These are phyloP conservation scores for Villa cingulata DNA, from an alignment of 2,888 invertebrate species.

Conservation along the genomic window DNA sequence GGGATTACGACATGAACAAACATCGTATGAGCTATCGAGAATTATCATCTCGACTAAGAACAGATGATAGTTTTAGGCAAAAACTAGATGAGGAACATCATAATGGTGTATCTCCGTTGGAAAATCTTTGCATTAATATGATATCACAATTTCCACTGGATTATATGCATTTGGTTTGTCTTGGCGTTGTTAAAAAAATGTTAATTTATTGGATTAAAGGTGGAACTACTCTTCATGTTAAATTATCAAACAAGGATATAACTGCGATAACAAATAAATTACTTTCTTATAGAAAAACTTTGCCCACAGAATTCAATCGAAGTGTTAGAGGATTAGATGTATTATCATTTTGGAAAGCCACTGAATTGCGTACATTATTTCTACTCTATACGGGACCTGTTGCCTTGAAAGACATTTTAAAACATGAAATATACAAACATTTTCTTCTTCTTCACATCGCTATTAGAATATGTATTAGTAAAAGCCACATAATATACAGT, in stretches of 20 bases:
- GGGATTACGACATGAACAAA: not conserved
- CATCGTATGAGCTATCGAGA: not conserved
- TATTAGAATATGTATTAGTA: not conserved
- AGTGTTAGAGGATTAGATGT: constrained; percentile 3
- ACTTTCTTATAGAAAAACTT: not conserved
- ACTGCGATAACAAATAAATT: constrained; percentile 2
- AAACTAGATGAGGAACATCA: constrained; percentile 3
- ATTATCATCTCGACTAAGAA: not conserved
- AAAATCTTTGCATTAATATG: constrained; percentile 4
- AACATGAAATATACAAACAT: not conserved
- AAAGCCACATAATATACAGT: not conserved
- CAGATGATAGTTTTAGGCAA: not conserved
- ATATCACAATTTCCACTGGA: constrained; percentile 5
- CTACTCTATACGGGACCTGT: constrained; percentile 4
- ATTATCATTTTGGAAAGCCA: constrained; percentile 6
- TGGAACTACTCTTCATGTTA: not conserved
- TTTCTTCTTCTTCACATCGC: not conserved
- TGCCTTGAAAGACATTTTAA: constrained; percentile 1
- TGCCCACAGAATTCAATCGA: constrained; percentile 5
- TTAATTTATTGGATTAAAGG: constrained; percentile 3
- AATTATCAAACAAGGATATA: not conserved
- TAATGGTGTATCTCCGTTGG: constrained; percentile 2
- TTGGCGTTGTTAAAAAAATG: constrained; percentile 5
- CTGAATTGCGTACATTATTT: constrained; percentile 5
- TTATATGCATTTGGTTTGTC: constrained; percentile 5